A percentile compares a stretch with the other conserved stretches of the same genome.
phyloP scores from a whole-genome alignment of 2,888 invertebrate genomes.

The Spodoptera picta region DNA sequence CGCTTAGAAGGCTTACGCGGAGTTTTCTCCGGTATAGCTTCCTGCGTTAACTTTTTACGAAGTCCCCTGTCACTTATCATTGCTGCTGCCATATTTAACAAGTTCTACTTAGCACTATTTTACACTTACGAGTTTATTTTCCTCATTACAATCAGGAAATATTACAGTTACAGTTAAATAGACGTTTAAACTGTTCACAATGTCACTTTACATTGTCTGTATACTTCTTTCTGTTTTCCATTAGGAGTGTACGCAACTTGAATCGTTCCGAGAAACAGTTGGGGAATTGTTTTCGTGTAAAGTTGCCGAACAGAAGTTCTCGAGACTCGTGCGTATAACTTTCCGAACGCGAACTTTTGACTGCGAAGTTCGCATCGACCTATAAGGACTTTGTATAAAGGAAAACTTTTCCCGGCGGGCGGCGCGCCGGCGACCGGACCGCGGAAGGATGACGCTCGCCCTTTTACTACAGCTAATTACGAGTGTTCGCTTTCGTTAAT shows the following conservation, averaged over 20 bases:
- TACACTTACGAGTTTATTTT: constrained; percentile 50
- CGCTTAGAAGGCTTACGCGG: constrained; percentile 86
- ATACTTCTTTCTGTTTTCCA: constrained; percentile 44
- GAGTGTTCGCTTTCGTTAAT: constrained; percentile 18
- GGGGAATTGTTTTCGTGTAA: constrained; percentile 75
- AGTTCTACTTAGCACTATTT: constrained; percentile 49
- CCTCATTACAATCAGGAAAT: constrained; percentile 30
- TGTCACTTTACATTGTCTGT: constrained; percentile 42
- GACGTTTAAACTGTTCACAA: constrained; percentile 38
- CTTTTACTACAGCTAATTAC: constrained; percentile 48
- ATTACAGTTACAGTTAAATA: constrained; percentile 22
- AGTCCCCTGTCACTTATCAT: constrained; percentile 88
- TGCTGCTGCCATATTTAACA: constrained; percentile 86
- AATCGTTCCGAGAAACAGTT: constrained; percentile 45
- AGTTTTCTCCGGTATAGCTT: constrained; percentile 83
- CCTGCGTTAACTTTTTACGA: constrained; percentile 85
- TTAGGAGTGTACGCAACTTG: constrained; percentile 45
- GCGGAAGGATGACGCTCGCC: constrained; percentile 54
- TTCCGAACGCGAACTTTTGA: constrained; percentile 78
- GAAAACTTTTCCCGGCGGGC: constrained; percentile 73
- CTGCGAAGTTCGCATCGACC: constrained; percentile 79
- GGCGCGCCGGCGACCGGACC: constrained; percentile 59
- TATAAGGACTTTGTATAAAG: constrained; percentile 71
- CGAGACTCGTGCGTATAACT: constrained; percentile 78
- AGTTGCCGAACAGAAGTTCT: constrained; percentile 77